These are phyloP conservation scores for Ophioninae sp. DNA, from an alignment of 2,888 invertebrate genomes.

Conservation along the genomic window DNA sequence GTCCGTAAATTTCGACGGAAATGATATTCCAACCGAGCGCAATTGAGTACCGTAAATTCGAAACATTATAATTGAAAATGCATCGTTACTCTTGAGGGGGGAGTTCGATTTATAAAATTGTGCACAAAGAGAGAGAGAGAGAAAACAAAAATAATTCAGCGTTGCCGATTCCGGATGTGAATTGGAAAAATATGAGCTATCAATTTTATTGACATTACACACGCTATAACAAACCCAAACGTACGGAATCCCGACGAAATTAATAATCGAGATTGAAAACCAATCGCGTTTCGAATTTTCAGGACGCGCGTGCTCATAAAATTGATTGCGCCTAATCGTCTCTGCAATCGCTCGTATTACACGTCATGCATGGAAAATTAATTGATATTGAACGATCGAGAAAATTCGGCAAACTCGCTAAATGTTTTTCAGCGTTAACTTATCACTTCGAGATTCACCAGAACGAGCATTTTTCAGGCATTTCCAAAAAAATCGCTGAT, in stretches of 20 bases:
- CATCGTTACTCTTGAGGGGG: background rate
- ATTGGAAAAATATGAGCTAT: background rate
- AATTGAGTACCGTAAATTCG: background rate
- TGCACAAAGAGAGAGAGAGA: background rate
- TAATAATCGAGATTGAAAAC: background rate
- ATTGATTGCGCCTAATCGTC: background rate
- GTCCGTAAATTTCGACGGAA: background rate
- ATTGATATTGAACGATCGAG: background rate
- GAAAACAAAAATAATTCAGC: background rate
- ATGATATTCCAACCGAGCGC: background rate
- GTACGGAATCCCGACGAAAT: background rate
- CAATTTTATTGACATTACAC: background rate
- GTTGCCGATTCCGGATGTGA: background rate
- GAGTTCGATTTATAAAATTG: background rate
- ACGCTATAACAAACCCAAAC: background rate
- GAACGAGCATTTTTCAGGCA: too few relatives aligned
- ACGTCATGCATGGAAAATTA: background rate
- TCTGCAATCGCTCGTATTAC: background rate
- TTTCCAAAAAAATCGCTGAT: too few relatives aligned
- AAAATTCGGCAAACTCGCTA: background rate
- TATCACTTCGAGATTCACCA: background rate
- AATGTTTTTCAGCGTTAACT: background rate
- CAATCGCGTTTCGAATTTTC: background rate
- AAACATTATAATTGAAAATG: background rate
- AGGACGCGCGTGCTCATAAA: background rate